phyloP scores from a whole-genome alignment of 2,888 invertebrate genomes.

The Melieria crassipennis region DNA sequence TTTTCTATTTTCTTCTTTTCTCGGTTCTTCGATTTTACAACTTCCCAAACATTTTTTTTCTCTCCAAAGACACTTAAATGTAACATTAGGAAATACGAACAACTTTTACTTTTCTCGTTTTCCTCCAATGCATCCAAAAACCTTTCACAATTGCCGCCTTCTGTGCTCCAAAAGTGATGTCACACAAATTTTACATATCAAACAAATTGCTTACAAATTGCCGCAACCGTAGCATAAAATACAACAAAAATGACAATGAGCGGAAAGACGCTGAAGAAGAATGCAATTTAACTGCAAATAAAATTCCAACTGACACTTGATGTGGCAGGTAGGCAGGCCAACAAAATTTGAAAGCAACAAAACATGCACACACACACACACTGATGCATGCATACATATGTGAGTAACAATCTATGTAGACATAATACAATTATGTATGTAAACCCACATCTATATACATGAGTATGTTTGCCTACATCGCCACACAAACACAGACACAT shows the following conservation, averaged over 20 bases:
- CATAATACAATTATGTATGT: too few species aligned
- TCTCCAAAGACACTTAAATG: too few species aligned
- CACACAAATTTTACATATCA: slow-evolving; percentile 30
- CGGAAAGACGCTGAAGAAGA: not conserved
- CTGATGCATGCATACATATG: not conserved
- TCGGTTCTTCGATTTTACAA: too few species aligned
- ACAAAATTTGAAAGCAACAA: not conserved
- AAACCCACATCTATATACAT: too few species aligned
- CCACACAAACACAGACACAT: too few species aligned
- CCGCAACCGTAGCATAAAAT: slow-evolving; percentile 20
- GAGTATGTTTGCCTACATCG: too few species aligned
- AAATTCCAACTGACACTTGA: slow-evolving; percentile 3
- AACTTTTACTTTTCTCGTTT: too few species aligned
- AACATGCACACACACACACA: not conserved
- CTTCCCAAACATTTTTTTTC: too few species aligned
- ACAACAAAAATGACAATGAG: not conserved
- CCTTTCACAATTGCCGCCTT: too few species aligned
- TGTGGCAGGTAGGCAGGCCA: not conserved
- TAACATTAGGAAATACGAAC: too few species aligned
- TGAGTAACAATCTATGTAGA: not conserved
- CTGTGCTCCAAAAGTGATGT: slow-evolving; percentile 12
- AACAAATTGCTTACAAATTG: slow-evolving; percentile 37
- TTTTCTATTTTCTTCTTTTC: too few species aligned
- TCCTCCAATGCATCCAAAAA: too few species aligned
- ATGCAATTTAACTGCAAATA: not conserved